phyloP scores from a whole-genome alignment of 1,140 invertebrate species.

The Delia radicum region DNA sequence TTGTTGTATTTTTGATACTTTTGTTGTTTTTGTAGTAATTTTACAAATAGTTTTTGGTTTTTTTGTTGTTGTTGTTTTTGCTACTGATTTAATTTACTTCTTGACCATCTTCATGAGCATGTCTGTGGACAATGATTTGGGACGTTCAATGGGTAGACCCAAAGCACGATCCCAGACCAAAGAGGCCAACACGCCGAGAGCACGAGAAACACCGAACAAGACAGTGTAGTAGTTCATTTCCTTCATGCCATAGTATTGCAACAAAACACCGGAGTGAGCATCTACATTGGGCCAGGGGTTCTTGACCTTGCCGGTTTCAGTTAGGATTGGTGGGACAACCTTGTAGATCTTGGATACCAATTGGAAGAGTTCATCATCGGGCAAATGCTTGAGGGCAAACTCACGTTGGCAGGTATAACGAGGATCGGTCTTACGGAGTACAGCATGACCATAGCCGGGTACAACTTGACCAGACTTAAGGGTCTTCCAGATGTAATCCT shows the following conservation, averaged over 20 bases:
- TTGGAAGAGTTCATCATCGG: conserved; percentile 89
- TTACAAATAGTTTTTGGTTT: conserved; percentile 25
- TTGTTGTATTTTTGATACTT: neutral
- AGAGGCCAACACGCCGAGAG: conserved; percentile 86
- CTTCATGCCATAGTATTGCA: conserved; percentile 94
- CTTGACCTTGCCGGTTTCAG: conserved; percentile 94
- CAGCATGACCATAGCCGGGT: conserved; percentile 96
- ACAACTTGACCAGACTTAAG: conserved; percentile 90
- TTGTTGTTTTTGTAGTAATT: conserved; percentile 16
- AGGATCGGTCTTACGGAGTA: conserved; percentile 94
- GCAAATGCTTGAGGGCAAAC: conserved; percentile 92
- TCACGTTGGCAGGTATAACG: conserved; percentile 89
- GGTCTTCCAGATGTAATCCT: conserved; percentile 93
- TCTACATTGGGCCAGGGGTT: conserved; percentile 99
- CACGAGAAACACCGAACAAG: conserved; percentile 93
- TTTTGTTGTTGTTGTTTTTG: conserved; percentile 8
- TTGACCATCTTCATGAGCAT: conserved; percentile 50
- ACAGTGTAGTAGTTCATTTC: conserved; percentile 99
- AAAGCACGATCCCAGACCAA: conserved; percentile 94
- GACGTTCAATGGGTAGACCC: conserved; percentile 92
- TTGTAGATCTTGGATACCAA: conserved; percentile 92
- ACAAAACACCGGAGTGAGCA: conserved; percentile 92
- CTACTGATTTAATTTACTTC: conserved; percentile 42
- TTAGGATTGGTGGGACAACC: conserved; percentile 88
- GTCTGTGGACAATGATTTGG: conserved; percentile 73